Evolutionary conservation across 2,888 invertebrate genomes (phyloP).

Genomic region (Cryptosula pallasiana): DNA sequence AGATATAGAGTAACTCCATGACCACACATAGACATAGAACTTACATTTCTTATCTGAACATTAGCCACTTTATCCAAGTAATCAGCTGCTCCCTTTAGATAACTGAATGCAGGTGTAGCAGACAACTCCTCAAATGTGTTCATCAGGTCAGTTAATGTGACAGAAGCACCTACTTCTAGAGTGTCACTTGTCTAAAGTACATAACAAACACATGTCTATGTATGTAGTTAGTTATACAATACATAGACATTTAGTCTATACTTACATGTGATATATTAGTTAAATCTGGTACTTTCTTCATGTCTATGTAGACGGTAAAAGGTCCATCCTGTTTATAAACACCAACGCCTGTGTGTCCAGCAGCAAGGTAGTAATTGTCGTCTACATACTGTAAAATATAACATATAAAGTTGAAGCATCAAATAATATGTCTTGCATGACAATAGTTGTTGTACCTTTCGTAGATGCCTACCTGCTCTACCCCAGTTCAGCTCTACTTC

Average conservation of each 20-base stretch:
- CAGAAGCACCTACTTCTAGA: conserved; percentile 60
- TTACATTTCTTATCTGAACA: conserved; percentile 68
- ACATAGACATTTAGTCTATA: background rate
- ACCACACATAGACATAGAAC: conserved; percentile 32
- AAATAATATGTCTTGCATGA: background rate
- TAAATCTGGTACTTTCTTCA: conserved; percentile 61
- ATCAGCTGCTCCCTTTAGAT: conserved; percentile 60
- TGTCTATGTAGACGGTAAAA: conserved; percentile 62
- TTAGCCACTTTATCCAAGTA: conserved; percentile 69
- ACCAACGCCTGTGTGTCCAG: conserved; percentile 31
- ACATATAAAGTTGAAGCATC: background rate
- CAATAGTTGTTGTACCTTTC: too few species aligned
- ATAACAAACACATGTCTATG: background rate
- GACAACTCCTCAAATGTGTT: conserved; percentile 41
- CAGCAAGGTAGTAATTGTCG: conserved; percentile 25
- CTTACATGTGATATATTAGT: background rate
- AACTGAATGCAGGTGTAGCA: conserved; percentile 57
- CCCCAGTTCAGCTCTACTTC: too few species aligned
- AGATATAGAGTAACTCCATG: background rate
- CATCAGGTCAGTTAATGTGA: conserved; percentile 60
- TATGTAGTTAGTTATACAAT: background rate
- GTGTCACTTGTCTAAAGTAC: conserved; percentile 38
- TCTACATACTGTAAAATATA: conserved; percentile 8
- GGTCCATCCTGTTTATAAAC: conserved; percentile 41
- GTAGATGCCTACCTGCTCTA: too few species aligned